These are phyloP conservation scores for Corapipo altera DNA, from an alignment of 2,113 vertebrate genomes.

Conservation along the genomic window DNA sequence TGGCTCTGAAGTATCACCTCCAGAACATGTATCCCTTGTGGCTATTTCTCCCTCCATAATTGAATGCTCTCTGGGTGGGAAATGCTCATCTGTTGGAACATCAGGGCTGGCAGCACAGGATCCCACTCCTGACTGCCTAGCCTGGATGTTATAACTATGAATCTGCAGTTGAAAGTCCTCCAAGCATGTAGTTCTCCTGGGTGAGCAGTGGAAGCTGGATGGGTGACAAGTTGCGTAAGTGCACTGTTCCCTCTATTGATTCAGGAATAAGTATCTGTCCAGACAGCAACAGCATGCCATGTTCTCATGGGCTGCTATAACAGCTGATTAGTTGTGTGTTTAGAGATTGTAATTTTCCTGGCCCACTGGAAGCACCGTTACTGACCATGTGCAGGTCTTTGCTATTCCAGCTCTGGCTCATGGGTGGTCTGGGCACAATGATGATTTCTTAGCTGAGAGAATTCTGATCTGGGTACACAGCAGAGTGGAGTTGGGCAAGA, in stretches of 20 bases:
- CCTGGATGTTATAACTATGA: neutral
- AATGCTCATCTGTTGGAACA: too few species aligned
- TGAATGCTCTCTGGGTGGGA: neutral
- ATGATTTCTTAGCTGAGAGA: neutral
- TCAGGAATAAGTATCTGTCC: neutral
- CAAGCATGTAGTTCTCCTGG: neutral
- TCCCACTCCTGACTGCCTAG: neutral
- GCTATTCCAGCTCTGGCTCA: neutral
- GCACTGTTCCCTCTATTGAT: neutral
- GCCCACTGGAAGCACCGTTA: neutral
- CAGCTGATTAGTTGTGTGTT: neutral
- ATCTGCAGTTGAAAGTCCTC: neutral
- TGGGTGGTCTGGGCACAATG: neutral
- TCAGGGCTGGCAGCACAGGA: neutral
- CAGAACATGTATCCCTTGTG: neutral
- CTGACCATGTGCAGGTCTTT: neutral
- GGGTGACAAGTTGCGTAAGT: neutral
- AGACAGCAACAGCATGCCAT: neutral
- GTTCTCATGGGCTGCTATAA: neutral
- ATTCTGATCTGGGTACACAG: neutral
- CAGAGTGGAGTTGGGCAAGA: neutral
- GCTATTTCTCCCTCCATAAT: neutral
- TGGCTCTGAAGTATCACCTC: constrained; percentile 42
- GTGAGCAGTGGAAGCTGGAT: neutral
- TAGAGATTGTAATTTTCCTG: neutral